These are phyloP conservation scores for Dermochelys coriacea DNA, from an alignment of 2,797 vertebrate genomes.

Conservation along the genomic window DNA sequence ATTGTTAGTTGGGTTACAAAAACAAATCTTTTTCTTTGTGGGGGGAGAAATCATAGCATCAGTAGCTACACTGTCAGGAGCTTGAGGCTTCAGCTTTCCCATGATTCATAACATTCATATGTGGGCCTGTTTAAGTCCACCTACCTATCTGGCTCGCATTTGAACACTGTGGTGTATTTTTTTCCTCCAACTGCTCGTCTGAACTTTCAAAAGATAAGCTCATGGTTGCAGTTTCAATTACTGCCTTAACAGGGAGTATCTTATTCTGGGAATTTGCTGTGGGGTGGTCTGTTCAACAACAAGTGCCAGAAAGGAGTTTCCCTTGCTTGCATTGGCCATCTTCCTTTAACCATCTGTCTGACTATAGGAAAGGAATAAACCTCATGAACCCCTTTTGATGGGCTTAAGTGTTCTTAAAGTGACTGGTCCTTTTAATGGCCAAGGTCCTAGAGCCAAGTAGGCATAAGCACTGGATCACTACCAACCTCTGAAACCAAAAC, in stretches of 20 bases:
- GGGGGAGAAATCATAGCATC: neutral
- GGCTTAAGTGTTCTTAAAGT: conserved; percentile 33
- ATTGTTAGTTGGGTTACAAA: neutral
- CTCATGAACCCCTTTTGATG: neutral
- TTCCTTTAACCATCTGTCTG: conserved; percentile 49
- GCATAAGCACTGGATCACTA: neutral
- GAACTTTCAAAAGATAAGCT: neutral
- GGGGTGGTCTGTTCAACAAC: conserved; percentile 43
- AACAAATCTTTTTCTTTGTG: neutral
- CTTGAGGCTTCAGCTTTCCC: neutral
- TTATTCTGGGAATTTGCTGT: conserved; percentile 40
- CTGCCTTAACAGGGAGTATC: neutral
- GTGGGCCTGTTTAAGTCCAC: conserved; percentile 10
- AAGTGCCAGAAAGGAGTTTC: conserved; percentile 5
- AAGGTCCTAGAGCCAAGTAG: neutral
- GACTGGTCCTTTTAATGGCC: neutral
- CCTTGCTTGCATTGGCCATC: conserved; percentile 45
- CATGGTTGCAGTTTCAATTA: neutral
- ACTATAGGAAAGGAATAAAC: conserved; percentile 31
- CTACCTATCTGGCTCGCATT: conserved; percentile 6
- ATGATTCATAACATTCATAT: neutral
- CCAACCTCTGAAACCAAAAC: neutral
- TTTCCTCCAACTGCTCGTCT: conserved; percentile 1
- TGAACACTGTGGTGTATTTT: neutral
- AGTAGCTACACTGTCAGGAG: neutral